A percentile compares a stretch with the other conserved stretches of the same genome.
Evolutionary conservation across 1,140 invertebrate genomes (phyloP).

Genomic region (Wiebesia pumilae): DNA sequence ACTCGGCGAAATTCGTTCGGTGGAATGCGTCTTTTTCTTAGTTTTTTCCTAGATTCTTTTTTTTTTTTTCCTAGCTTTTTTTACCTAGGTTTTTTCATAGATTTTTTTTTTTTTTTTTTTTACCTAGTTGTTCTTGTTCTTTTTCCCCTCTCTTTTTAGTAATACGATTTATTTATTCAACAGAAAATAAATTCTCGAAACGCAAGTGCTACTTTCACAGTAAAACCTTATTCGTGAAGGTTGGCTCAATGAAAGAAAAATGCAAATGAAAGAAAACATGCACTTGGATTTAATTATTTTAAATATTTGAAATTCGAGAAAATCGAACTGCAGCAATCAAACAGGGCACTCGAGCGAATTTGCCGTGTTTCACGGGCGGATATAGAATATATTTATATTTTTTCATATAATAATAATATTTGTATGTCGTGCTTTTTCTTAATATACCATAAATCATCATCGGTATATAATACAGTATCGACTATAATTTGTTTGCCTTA

Average conservation of each 20-base stretch:
- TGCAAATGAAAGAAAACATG: background rate
- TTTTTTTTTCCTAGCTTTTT: background rate
- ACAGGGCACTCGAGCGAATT: slow-evolving; percentile 26
- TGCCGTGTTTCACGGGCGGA: slow-evolving; percentile 27
- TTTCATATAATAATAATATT: slow-evolving; percentile 52
- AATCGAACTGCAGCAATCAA: slow-evolving; percentile 8
- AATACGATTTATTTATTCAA: background rate
- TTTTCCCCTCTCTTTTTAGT: background rate
- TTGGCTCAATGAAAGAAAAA: slow-evolving; percentile 8
- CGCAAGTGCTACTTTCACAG: background rate
- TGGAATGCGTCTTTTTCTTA: slow-evolving; percentile 3
- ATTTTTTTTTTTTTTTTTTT: background rate
- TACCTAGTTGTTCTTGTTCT: background rate
- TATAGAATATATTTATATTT: slow-evolving; percentile 53
- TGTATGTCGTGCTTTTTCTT: slow-evolving; percentile 54
- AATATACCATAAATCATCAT: slow-evolving; percentile 70
- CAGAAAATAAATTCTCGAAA: background rate
- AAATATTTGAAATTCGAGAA: background rate
- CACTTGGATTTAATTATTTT: slow-evolving; percentile 24
- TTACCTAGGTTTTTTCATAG: too few relatives aligned
- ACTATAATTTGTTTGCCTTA: slow-evolving; percentile 68
- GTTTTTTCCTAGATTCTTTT: too few relatives aligned
- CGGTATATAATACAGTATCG: slow-evolving; percentile 71
- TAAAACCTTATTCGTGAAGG: background rate
- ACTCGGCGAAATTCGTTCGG: slow-evolving; percentile 43